Base-by-base conservation (phyloP, 2,797 vertebrate species). In the Ibycter americanus region DNA sequence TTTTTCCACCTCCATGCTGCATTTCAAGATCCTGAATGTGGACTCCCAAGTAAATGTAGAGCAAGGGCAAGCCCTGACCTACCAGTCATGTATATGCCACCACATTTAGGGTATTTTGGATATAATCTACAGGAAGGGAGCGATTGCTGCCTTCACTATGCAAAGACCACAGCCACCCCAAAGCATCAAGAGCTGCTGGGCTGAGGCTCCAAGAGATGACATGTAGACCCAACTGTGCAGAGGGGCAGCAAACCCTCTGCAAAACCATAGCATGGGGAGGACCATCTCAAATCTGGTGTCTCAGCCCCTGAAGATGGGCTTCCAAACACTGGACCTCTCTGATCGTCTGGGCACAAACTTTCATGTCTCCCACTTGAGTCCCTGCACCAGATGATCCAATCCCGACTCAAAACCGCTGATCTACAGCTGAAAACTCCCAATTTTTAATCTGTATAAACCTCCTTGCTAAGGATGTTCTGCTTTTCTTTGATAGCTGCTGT, bases 401-500 rank as follows among this genome's bases (percentile, higher is more conserved):
- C 40, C 54, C 0, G 0, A 34, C 38, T 62, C 49, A 71, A 74
- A 94, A 72, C 7, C 3, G 14, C 94, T 68, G 73, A 89, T 61
- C n/a, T 3, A 7, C 62, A 56, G 46, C 54, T 27, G 66, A 26
- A 32, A 91, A 78, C 8, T 55, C 81, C 61, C 62, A 65, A 62
- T 23, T 94, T 94, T 79, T 79, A 94, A 93, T 92, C 83, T 56
- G 6, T 19, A 34, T 67, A 87, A 96, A 89, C 56, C 73, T 91
- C 76, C 46, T 82, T 9, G 8, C 73, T 87, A 40, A 84, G 77
- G 77, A 82, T 67, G 49, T 72, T 67, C 81, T 3, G 2, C 87
- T 87, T 72, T 74, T 49, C 80, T 90, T 83, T 74, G 83, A 81
- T 40, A 90, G 70, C 47, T 52, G 42, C 74, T 40, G n/a, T 40